Base-by-base conservation (phyloP, 2,888 invertebrate genomes). In the Platynereis dumerilii region DNA sequence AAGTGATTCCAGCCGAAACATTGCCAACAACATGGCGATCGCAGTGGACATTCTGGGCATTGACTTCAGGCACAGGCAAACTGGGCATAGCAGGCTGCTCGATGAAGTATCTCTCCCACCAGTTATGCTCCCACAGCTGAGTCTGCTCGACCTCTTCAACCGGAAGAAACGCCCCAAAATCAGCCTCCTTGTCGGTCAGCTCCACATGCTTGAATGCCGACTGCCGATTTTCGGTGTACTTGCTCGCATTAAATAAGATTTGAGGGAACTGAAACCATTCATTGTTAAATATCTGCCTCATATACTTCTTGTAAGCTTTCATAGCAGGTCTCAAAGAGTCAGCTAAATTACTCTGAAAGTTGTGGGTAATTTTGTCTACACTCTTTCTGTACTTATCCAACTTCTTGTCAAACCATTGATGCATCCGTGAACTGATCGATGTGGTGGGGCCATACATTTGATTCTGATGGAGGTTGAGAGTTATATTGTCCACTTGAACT, bases 201-300 rank as follows among this genome's bases (percentile, higher is more conserved):
- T 52, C 54, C 20, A 44, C 22, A n/a, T 24, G 39, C 10, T 64
- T 58, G 26, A 62, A 62, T 7, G 45, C 48, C 22, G 45, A 24
- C 39, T 42, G 56, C n/a, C 62, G 52, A 39, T 64, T 57, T 26
- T 20, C 42, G 27, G 60, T 29, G n/a, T 52, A 61, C n/a, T 24
- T 42, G 34, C 63, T 69, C 27, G 59, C 53, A 54, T 73, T 73
- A 53, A 69, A 70, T 15, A 73, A 55, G 53, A 57, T 56, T 64
- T 65, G 68, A 2, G 81, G 78, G 44, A 81, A 78, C 24, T 74
- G 73, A 45, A 80, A 66, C 81, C 81, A 82, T 22, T 72, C 67
- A 60, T 77, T 81, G 12, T 72, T 66, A 3, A 71, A 73, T 0
- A 81, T 71, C 27, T 73, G 71, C 39, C 70, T 71, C 22, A 80